Evolutionary conservation across 2,113 vertebrate genomes (phyloP).

Genomic region (Connochaetes taurinus): DNA sequence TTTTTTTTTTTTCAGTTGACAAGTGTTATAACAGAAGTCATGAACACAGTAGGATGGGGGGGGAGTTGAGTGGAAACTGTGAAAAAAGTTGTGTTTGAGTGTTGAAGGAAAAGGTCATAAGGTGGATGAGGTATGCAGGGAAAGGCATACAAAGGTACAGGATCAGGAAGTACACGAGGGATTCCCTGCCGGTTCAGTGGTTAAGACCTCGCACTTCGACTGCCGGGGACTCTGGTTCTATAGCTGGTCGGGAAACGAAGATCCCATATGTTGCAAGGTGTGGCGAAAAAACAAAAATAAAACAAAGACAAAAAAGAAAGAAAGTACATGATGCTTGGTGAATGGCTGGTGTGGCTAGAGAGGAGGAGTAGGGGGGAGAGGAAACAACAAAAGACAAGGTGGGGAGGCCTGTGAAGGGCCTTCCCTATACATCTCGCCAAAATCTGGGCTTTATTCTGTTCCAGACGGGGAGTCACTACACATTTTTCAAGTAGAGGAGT

Average conservation of each 20-base stretch:
- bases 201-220: background rate
- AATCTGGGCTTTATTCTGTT: background rate
- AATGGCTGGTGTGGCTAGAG: background rate
- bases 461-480: background rate
- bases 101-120: background rate
- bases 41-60: background rate
- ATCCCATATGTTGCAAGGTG: background rate
- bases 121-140: background rate
- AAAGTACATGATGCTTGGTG: background rate
- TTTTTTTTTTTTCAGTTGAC: background rate
- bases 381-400: background rate
- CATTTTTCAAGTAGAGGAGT: background rate
- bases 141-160: background rate
- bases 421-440: background rate
- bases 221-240: fast-evolving
- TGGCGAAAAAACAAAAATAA: background rate
- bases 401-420: background rate
- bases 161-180: background rate
- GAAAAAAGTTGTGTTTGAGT: background rate
- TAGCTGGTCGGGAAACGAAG: background rate
- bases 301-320: background rate
- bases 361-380: background rate
- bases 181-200: background rate
- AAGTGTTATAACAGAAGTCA: background rate
- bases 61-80: background rate